Base-by-base conservation (phyloP, 2,888 invertebrate species). In the Leucoptera coffeella region DNA sequence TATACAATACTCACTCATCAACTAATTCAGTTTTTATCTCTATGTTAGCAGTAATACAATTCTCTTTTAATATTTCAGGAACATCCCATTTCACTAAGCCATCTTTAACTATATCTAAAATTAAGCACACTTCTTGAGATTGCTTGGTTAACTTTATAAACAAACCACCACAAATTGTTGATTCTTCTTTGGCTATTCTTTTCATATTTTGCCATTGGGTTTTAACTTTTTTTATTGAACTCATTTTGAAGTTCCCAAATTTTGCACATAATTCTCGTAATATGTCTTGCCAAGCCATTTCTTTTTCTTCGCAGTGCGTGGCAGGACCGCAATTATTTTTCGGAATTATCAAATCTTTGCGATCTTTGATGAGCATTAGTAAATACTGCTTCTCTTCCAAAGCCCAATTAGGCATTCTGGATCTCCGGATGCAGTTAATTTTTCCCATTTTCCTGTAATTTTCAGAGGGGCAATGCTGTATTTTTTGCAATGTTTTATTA, bases 161-260 rank as follows among this genome's bases (percentile, higher is more conserved):
- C 4, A 43, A 40, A 2, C 49, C 36, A 2, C 64, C 64, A 22
- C 56, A 50, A 11, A 45, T 31, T 1, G 55, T 34, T 19, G 65
- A 51, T 37, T 71, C 69, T 34, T 65, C 64, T 3, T 67, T 60
- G 6, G 69, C 67, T 25, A 65, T 58, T 10, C 65, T 51, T 39
- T 67, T 71, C 67, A 71, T 71, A 32, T 69, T 69, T 36, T 69
- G 69, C 71, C 71, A 71, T 35, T 69, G 67, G 3, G 65, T 67
- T 37, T 69, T 69, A 20, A 71, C 57, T 43, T 69, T 69, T 35
- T 67, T 69, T 14, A 55, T 57, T 11, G 62, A 58, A 33, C 53
- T 64, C 9, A 44, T 51, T 22, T 43, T 42, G 38, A 69, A 69
- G 28, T 40, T 45, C 4, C 69, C 67, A 27, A 59, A 69, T 34